Evolutionary conservation across 2,888 invertebrate genomes (phyloP), one percentile per base, ranked within the genome.

Genomic region (Matsumyia berberina): DNA sequence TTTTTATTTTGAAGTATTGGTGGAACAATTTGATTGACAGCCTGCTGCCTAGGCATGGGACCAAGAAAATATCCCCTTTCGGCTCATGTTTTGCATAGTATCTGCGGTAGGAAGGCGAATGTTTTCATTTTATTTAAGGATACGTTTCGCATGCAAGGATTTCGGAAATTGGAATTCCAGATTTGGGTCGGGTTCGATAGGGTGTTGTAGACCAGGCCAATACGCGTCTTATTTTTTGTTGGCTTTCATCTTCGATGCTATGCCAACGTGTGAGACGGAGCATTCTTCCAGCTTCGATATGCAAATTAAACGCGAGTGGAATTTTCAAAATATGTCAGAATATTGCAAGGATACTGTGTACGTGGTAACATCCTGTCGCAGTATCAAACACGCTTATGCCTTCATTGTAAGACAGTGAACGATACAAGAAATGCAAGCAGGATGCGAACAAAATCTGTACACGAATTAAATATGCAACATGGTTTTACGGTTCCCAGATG

Each of bases 11-110:
- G 58, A 58, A 39, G 24, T 39, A 39, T 24, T 39, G 12, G 9
- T 24, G 39, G 39, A 24, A 39, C 12, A 39, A 42, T 58, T 58
- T 58, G 24, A 58, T 58, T 58, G 58, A 58, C 58, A 58, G 37
- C 7, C 37, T 5, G 19, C 2, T 17, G n/a, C 0, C 19, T 9
- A 11, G 11, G 46, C 5, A 17, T 46, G 19, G 0, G 46, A 19
- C 17, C 46, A 46, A 19, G 19, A 9, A 19, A 11, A 19, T 19
- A 3, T 3, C 33, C 5, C 0, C 11, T 11, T 17, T 17, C 6
- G 31, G 12, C 19, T 57, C 37, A 57, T 55, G 15, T 55, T 55
- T 35, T 15, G 31, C 8, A 8, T 12, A 8, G 9, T 19, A 17
- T 44, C 8, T 8, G 19, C 4, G 3, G 35, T 9, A 37, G 31